phyloP scores from a whole-genome alignment of 2,797 vertebrate species.

The Acridotheres tristis region DNA sequence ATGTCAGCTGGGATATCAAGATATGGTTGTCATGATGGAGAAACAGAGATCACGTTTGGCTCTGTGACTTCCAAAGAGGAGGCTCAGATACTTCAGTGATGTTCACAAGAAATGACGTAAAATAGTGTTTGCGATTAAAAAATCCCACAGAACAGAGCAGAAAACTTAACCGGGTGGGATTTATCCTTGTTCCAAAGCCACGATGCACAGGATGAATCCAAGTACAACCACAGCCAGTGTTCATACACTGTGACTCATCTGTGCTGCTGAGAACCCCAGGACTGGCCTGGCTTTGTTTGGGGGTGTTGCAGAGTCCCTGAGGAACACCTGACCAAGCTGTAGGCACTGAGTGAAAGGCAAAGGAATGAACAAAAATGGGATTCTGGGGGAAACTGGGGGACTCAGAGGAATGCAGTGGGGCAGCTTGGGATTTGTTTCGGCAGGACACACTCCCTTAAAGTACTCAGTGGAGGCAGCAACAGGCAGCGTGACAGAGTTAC shows the following conservation, averaged over 20 bases:
- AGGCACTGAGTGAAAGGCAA: neutral
- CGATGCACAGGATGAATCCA: neutral
- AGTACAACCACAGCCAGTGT: neutral
- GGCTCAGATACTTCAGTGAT: neutral
- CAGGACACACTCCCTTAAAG: neutral
- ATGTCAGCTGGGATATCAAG: neutral
- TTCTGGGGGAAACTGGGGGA: neutral
- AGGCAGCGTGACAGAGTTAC: conserved; percentile 9
- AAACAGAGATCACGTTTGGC: neutral
- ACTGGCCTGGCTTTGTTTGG: rapidly evolving
- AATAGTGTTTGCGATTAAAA: neutral
- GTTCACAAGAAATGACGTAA: neutral
- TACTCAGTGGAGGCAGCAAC: neutral
- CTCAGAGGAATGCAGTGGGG: neutral
- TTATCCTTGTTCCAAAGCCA: neutral
- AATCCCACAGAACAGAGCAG: neutral
- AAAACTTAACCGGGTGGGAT: neutral
- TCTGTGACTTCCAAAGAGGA: neutral
- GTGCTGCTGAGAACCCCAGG: rapidly evolving
- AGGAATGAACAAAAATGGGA: neutral
- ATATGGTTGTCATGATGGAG: neutral
- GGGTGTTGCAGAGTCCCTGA: neutral
- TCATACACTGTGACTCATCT: neutral
- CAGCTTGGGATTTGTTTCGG: rapidly evolving
- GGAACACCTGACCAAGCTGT: neutral